Conservation (phyloP, 2,113 vertebrate genomes). For the Semicossyphus pulcher region DNA sequence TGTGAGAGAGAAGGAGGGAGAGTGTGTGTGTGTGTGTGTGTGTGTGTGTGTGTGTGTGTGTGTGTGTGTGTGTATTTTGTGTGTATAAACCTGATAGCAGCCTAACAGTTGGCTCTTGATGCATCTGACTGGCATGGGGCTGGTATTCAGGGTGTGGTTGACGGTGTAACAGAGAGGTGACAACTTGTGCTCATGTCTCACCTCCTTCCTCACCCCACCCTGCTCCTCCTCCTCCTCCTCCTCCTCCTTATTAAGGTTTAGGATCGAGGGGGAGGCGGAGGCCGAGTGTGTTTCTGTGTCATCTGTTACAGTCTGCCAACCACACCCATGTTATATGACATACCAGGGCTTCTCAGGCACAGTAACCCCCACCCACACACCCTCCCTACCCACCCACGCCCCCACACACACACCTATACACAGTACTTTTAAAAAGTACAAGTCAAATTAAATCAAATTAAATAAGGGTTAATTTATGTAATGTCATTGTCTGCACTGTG, state of each 20-base stretch:
- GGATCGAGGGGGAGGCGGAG: slow-evolving; percentile 12
- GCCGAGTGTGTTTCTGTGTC: slow-evolving; percentile 11
- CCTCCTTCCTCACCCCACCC: slow-evolving; percentile 30
- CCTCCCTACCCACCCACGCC: not conserved
- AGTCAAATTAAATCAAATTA: not conserved
- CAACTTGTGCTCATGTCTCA: slow-evolving; percentile 61
- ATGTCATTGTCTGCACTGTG: no score
- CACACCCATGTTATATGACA: slow-evolving; percentile 58
- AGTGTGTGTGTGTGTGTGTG: not conserved
- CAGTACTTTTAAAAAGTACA: no score
- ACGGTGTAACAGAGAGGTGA: slow-evolving; percentile 51
- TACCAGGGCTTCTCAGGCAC: slow-evolving; percentile 31
- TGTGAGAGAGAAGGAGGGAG: no score
- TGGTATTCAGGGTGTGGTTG: slow-evolving; percentile 37
- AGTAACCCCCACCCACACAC: not conserved
- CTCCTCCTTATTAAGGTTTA: not conserved
- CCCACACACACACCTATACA: not conserved
- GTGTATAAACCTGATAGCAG: not conserved
- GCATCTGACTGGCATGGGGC: slow-evolving; percentile 2
- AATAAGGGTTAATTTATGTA: not conserved
- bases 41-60: slow-evolving; percentile 7
- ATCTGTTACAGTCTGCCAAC: slow-evolving; percentile 32
- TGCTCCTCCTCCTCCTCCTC: not conserved
- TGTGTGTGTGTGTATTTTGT: not conserved
- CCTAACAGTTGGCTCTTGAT: not conserved